Evolutionary conservation across 2,113 vertebrate genomes (phyloP).

Genomic region (Phrynocephalus versicolor): DNA sequence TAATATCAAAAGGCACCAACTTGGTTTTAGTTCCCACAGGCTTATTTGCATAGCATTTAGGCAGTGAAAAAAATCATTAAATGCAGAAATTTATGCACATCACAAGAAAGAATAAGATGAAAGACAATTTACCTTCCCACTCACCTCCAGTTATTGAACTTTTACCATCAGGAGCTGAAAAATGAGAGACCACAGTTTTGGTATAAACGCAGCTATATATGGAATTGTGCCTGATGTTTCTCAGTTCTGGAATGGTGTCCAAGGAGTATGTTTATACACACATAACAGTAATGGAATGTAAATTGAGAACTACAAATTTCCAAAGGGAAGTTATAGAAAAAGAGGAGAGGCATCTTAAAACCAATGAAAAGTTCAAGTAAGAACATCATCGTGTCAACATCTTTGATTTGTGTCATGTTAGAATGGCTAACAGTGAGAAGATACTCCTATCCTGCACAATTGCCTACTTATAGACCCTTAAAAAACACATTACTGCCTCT

Average conservation of each 20-base stretch:
- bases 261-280: neutral
- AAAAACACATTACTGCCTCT: neutral
- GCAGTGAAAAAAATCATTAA: conserved; percentile 5
- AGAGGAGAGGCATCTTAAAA: too few relatives aligned
- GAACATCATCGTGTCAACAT: neutral
- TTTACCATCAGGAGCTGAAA: neutral
- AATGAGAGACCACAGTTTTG: neutral
- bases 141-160: neutral
- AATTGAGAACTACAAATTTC: neutral
- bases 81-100: neutral
- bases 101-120: conserved; percentile 9
- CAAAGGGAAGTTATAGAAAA: neutral
- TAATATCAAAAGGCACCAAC: conserved; percentile 7
- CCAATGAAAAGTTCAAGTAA: neutral
- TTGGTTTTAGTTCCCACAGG: conserved; percentile 19
- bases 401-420: neutral
- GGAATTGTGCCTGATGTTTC: neutral
- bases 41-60: conserved; percentile 22
- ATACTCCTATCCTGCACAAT: neutral
- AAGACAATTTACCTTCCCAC: neutral
- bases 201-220: neutral
- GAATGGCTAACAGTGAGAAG: neutral
- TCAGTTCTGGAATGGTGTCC: neutral
- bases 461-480: neutral
- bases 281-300: conserved; percentile 10